Evolutionary conservation across 2,797 vertebrate species (phyloP), one percentile per base, ranked within the genome.

Genomic region (Saxicola maurus): DNA sequence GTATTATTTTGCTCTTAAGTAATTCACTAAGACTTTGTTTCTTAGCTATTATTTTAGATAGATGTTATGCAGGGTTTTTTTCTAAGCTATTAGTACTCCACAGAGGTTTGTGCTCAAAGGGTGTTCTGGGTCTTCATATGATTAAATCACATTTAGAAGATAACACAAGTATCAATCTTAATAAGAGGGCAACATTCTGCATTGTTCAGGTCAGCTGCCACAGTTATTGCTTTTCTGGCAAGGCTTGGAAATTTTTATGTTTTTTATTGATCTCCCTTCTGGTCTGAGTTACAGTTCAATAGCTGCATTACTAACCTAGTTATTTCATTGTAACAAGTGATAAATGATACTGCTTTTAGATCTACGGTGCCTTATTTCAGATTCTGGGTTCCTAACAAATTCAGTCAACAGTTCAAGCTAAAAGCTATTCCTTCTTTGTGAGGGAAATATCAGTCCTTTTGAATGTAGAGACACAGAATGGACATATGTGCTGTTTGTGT

Each of bases 231-330:
- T 12, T 84, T 94, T 95, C 92, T 87, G 38, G 88, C 85, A 85
- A 56, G 65, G 27, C 33, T 71, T 90, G 30, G 35, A 69, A 37
- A 83, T 67, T 89, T 89, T 94, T 82, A 53, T 60, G 17, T 3
- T 6, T 89, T 91, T 86, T 85, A 85, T 93, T 90, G 86, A 89
- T 73, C 23, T 82, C 3, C 27, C 4, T 80, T 94, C 87, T 9
- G 7, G 27, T 67, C 64, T 87, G 78, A 95, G 49, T 43, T 64
- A 71, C 66, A 64, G 68, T 38, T 71, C 82, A 55, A 92, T 90
- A 82, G 67, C 57, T 90, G 69, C 88, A 77, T 82, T 86, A 66
- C 66, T 83, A 65, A 76, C 49, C 17, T 46, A 55, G 46, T 84
- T 79, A 90, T 88, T 77, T 92, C 67, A 92, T 81, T 87, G 55